Evolutionary conservation across 1,140 invertebrate genomes (phyloP).

Genomic region (Leptinotarsa defecta): DNA sequence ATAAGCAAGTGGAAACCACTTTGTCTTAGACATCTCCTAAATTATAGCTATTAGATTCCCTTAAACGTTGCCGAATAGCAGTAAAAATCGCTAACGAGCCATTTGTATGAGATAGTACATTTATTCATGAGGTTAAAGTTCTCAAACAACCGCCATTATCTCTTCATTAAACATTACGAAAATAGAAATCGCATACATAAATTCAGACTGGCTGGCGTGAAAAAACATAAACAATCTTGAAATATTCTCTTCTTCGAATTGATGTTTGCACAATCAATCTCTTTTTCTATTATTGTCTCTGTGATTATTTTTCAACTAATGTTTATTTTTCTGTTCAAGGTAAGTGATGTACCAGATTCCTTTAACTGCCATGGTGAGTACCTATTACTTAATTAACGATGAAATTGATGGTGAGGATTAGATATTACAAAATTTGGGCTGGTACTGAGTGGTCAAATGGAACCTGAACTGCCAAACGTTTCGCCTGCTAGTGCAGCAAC

Average conservation of each 20-base stretch:
- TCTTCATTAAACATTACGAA: constrained; percentile 6
- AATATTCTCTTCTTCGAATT: constrained; percentile 2
- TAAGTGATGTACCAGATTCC: not conserved
- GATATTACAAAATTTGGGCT: no score
- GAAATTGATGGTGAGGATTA: no score
- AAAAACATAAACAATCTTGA: not conserved
- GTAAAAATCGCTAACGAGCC: not conserved
- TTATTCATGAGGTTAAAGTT: constrained; percentile 6
- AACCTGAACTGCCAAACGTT: no score
- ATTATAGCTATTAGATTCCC: not conserved
- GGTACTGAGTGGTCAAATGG: no score
- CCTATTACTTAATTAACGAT: no score
- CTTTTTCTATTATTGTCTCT: not conserved
- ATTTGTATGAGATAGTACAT: not conserved
- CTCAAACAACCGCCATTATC: not conserved
- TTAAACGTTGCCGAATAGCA: constrained; percentile 5
- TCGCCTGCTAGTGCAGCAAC: no score
- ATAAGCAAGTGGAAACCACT: not conserved
- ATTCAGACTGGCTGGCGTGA: not conserved
- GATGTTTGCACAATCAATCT: not conserved
- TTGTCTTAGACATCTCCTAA: not conserved
- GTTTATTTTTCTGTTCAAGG: not conserved
- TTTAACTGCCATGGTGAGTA: not conserved
- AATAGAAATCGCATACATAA: constrained; percentile 2
- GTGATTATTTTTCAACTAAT: not conserved